Percentiles rank a stretch among this genome's conserved stretches.
Conservation (phyloP, 2,888 invertebrate genomes). For the Ophioninae sp. region DNA sequence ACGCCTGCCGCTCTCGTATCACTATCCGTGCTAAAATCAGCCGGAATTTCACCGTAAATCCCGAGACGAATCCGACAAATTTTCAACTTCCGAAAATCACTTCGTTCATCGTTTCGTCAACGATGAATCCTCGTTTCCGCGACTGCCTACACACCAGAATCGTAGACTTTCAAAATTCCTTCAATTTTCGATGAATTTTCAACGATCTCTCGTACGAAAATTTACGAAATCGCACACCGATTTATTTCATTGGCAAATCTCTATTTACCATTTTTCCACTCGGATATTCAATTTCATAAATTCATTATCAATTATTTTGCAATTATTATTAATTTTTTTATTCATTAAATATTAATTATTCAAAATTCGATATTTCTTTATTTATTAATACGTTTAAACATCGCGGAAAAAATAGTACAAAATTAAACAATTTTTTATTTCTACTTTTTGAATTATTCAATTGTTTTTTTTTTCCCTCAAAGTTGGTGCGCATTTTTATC, state of each 20-base stretch:
- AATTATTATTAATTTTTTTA: too few species aligned
- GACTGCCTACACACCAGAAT: background rate
- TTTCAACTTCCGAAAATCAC: background rate
- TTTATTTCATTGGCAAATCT: background rate
- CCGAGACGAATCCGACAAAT: background rate
- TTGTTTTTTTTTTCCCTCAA: too few species aligned
- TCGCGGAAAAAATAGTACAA: too few species aligned
- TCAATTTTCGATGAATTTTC: background rate
- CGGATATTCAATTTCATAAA: too few species aligned
- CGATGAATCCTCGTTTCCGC: background rate
- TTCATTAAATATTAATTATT: too few species aligned
- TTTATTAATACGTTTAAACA: too few species aligned
- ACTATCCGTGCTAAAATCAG: slow-evolving; percentile 11
- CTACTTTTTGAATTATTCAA: too few species aligned
- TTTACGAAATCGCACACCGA: background rate
- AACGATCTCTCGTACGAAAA: background rate
- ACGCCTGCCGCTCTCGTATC: slow-evolving; percentile 5
- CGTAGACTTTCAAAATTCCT: background rate
- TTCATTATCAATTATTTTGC: too few species aligned
- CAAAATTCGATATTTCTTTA: too few species aligned
- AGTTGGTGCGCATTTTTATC: too few species aligned
- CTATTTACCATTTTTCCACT: background rate
- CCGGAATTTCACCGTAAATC: background rate
- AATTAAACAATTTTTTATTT: too few species aligned
- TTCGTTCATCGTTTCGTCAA: background rate